Evolutionary conservation across 2,113 vertebrate species (phyloP).

Genomic region (Lonchura striata): DNA sequence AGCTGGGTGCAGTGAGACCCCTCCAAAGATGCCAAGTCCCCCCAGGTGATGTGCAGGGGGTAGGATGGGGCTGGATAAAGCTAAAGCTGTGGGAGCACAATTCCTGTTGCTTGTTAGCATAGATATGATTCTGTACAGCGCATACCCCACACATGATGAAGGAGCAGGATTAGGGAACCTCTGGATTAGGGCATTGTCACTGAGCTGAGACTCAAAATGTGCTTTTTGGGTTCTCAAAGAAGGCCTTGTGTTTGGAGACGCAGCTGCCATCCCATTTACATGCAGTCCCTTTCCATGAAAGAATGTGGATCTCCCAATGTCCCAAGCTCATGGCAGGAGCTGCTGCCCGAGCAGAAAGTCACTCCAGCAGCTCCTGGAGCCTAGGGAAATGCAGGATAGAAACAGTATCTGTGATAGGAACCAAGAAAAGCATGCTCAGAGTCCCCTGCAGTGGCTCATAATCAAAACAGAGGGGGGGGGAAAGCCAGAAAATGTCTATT

Average conservation of each 20-base stretch:
- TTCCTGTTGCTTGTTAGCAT: neutral
- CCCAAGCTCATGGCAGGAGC: neutral
- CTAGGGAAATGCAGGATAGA: fast-evolving
- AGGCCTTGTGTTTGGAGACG: fast-evolving
- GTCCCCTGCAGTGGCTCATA: neutral
- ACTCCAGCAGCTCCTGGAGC: neutral
- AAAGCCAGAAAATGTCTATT: neutral
- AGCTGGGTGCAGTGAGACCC: fast-evolving
- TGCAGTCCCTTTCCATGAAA: fast-evolving
- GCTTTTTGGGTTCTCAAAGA: neutral
- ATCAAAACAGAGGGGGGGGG: fast-evolving
- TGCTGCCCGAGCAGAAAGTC: neutral
- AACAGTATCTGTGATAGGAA: neutral
- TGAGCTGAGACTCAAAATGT: fast-evolving
- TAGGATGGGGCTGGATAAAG: fast-evolving
- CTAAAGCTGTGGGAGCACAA: neutral
- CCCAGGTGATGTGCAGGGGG: fast-evolving
- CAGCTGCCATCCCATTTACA: fast-evolving
- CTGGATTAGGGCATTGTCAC: neutral
- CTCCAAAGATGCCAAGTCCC: neutral
- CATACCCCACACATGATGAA: neutral
- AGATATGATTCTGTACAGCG: fast-evolving
- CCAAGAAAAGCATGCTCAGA: neutral
- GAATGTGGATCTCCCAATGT: fast-evolving
- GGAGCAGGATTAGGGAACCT: neutral